Evolutionary conservation across 2,888 invertebrate species (phyloP).

Genomic region (Meandrusa payeni): DNA sequence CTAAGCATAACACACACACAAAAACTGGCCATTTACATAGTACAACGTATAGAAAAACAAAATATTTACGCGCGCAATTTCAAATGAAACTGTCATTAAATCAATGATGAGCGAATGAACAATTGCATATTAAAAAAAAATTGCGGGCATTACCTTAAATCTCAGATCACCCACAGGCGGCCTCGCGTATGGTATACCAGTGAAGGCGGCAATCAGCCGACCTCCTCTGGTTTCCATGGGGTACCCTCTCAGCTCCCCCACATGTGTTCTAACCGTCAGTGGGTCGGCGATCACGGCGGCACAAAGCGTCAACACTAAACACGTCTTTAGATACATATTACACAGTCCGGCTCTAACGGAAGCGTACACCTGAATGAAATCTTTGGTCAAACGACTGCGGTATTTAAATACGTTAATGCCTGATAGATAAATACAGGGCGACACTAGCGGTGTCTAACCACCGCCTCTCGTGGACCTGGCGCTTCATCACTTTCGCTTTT

Average conservation of each 20-base stretch:
- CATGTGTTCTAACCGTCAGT: constrained; percentile 53
- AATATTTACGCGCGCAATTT: constrained; percentile 5
- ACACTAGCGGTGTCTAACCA: background rate
- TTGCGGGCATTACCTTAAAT: constrained; percentile 77
- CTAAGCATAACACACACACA: too few species aligned
- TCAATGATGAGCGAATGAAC: too few species aligned
- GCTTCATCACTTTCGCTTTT: constrained; percentile 6
- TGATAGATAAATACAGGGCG: constrained; percentile 6
- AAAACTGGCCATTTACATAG: too few species aligned
- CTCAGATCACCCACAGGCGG: constrained; percentile 82
- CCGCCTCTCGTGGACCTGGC: background rate
- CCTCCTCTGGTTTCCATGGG: constrained; percentile 79
- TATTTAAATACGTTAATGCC: constrained; percentile 15
- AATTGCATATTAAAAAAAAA: too few species aligned
- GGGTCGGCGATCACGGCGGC: constrained; percentile 28
- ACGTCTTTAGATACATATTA: constrained; percentile 14
- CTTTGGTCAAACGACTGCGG: background rate
- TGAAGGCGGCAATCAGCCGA: constrained; percentile 80
- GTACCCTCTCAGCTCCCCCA: constrained; percentile 79
- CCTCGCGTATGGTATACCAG: constrained; percentile 83
- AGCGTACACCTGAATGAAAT: constrained; percentile 17
- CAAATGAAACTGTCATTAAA: background rate
- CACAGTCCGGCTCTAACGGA: constrained; percentile 16
- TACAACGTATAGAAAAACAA: too few species aligned
- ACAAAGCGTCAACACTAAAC: constrained; percentile 34